Percentiles rank a stretch among this genome's conserved stretches.
phyloP scores from a whole-genome alignment of 2,113 vertebrate genomes.

The Numida meleagris region DNA sequence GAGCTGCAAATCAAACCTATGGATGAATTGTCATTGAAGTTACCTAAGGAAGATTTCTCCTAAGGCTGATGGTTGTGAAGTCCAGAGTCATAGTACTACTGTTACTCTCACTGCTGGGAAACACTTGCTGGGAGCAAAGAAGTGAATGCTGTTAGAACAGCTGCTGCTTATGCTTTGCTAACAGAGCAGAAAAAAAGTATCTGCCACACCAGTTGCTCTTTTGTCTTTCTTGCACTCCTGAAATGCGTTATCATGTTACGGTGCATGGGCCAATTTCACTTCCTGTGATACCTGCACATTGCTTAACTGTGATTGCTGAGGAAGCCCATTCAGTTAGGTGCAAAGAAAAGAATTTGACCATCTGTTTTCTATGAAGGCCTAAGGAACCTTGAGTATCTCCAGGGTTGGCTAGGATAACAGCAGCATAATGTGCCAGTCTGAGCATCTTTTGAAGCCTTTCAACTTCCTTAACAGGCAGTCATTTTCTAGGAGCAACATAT shows the following conservation, averaged over 20 bases:
- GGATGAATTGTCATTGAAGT: not conserved
- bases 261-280: not conserved
- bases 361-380: not conserved
- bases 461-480: not conserved
- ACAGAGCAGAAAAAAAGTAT: not conserved
- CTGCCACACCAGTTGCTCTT: not conserved
- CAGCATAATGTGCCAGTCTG: not conserved
- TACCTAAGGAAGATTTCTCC: not conserved
- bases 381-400: not conserved
- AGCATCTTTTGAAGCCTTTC: not conserved
- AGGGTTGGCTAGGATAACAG: not conserved
- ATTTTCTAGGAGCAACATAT: not conserved
- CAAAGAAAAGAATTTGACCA: not conserved
- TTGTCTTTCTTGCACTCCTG: not conserved
- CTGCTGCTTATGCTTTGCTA: not conserved
- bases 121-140: not conserved
- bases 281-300: not conserved
- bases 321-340: not conserved
- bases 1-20: not conserved
- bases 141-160: not conserved
- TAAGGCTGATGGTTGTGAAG: not conserved
- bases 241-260: not conserved
- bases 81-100: not conserved
- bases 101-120: not conserved
- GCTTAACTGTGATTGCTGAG: accelerated